phyloP scores from a whole-genome alignment of 2,888 invertebrate genomes.

The Saturnia japonica region DNA sequence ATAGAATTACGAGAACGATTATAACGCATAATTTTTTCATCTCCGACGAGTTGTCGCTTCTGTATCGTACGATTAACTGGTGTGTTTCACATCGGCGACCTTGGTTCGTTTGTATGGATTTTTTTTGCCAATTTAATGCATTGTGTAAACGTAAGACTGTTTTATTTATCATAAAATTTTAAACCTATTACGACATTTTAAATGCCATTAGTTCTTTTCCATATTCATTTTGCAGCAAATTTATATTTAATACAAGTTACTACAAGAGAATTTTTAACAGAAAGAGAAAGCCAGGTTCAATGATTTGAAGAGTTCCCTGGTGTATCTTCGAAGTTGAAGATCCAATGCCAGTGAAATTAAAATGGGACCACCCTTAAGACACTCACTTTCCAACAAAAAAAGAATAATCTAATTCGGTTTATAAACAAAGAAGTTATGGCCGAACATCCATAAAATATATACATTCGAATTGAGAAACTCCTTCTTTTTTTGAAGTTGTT shows the following conservation, averaged over 20 bases:
- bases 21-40: conserved; percentile 29
- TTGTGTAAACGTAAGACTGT: neutral
- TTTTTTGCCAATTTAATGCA: neutral
- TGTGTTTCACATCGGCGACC: conserved; percentile 19
- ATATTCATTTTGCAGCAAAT: neutral
- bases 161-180: neutral
- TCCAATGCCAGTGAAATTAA: too few species aligned
- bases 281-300: too few species aligned
- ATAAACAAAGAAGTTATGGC: too few species aligned
- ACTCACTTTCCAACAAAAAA: too few species aligned
- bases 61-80: conserved; percentile 37
- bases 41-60: conserved; percentile 37
- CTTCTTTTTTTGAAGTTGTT: too few species aligned
- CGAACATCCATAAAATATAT: too few species aligned
- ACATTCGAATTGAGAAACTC: too few species aligned
- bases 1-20: conserved; percentile 23
- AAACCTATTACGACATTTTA: neutral
- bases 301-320: too few species aligned
- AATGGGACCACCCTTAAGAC: too few species aligned
- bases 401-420: too few species aligned
- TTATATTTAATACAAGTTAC: neutral
- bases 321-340: too few species aligned
- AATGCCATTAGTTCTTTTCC: neutral
- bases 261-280: neutral
- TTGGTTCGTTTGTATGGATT: conserved; percentile 7